Percentiles rank a stretch among this genome's conserved stretches.
Evolutionary conservation across 2,113 vertebrate species (phyloP).

Genomic region (Tylochromis polylepis): DNA sequence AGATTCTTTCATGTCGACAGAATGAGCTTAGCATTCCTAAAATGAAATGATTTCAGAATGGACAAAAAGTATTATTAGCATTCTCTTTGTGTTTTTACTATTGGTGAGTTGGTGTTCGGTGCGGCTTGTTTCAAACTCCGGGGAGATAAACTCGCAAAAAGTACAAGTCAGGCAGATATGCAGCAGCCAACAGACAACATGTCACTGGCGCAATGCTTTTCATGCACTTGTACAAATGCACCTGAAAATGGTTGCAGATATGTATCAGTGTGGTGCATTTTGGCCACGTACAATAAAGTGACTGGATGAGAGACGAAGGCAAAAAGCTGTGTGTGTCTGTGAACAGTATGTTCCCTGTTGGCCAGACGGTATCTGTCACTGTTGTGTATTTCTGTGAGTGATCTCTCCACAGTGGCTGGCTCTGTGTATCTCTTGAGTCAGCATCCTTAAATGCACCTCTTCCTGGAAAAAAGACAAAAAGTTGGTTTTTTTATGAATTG

Average conservation of each 20-base stretch:
- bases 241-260: neutral
- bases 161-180: neutral
- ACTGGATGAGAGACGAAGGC: neutral
- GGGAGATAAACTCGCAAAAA: neutral
- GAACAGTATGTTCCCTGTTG: neutral
- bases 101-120: accelerated
- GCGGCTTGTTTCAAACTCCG: neutral
- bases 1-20: neutral
- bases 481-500: neutral
- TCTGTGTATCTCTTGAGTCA: slow-evolving; percentile 19
- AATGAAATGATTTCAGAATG: neutral
- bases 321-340: neutral
- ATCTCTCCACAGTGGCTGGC: slow-evolving; percentile 19
- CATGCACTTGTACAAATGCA: neutral
- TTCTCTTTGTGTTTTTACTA: neutral
- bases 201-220: neutral
- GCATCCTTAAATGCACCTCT: neutral
- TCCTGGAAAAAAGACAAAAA: neutral
- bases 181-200: neutral
- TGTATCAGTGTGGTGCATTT: neutral
- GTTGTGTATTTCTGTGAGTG: slow-evolving; percentile 4
- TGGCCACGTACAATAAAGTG: neutral
- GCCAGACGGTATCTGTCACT: slow-evolving; percentile 27
- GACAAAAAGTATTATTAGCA: neutral
- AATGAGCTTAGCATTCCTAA: neutral